Evolutionary conservation across 2,888 invertebrate genomes (phyloP).

Genomic region (Anorthoa munda): DNA sequence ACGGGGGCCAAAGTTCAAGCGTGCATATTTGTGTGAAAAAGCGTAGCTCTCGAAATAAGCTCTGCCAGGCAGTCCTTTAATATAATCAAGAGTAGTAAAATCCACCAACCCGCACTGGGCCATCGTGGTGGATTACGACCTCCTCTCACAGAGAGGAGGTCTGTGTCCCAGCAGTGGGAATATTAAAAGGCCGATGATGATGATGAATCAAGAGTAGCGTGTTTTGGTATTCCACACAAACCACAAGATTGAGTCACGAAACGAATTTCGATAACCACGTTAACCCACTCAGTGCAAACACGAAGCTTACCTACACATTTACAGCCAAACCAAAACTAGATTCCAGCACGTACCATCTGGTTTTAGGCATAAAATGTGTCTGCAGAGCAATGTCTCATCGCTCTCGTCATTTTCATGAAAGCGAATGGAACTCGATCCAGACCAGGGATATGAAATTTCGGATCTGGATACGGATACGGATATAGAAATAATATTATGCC

Average conservation of each 20-base stretch:
- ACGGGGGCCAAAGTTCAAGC: background rate
- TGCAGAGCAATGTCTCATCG: constrained; percentile 48
- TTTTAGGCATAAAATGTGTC: constrained; percentile 46
- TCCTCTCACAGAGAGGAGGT: no score
- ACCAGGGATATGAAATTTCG: no score
- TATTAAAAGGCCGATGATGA: no score
- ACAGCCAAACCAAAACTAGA: constrained; percentile 15
- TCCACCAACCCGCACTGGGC: no score
- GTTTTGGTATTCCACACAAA: background rate
- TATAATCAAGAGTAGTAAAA: no score
- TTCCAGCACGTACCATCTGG: background rate
- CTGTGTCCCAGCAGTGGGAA: no score
- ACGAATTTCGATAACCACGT: background rate
- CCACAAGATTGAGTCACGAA: background rate
- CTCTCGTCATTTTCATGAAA: constrained; percentile 44
- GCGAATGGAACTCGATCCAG: constrained; percentile 74
- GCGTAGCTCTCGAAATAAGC: background rate
- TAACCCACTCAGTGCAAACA: background rate
- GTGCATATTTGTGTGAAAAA: background rate
- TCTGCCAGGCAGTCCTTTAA: no score
- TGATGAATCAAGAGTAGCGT: background rate
- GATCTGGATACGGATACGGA: no score
- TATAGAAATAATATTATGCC: no score
- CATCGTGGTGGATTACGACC: no score
- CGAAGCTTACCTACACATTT: background rate